These are phyloP conservation scores for Protodeltote pygarga DNA, from an alignment of 2,888 invertebrate species.

Conservation along the genomic window DNA sequence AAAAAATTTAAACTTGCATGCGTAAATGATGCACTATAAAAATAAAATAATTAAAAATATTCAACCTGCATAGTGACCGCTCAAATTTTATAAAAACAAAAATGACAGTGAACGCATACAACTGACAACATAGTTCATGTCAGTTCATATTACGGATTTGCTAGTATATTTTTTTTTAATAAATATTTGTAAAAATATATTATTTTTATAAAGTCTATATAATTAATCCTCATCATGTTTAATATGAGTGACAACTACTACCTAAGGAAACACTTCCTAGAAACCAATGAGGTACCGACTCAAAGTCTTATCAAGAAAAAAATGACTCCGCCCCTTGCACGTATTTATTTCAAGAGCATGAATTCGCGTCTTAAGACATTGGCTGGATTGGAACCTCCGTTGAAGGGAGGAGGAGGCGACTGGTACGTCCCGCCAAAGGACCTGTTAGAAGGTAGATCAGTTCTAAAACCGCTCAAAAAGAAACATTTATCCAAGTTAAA, in stretches of 20 bases:
- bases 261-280: slow-evolving; percentile 70
- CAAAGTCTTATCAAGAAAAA: slow-evolving; percentile 71
- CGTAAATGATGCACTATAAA: no score
- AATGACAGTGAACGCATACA: no score
- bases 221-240: slow-evolving; percentile 22
- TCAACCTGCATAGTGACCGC: no score
- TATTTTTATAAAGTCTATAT: slow-evolving; percentile 10
- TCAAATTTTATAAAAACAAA: no score
- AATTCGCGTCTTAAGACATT: slow-evolving; percentile 66
- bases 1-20: no score
- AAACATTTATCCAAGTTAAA: slow-evolving; percentile 64
- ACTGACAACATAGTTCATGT: no score
- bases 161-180: neutral
- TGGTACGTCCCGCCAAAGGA: slow-evolving; percentile 76
- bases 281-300: slow-evolving; percentile 71
- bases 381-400: slow-evolving; percentile 73
- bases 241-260: slow-evolving; percentile 68
- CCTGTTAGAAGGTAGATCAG: slow-evolving; percentile 66
- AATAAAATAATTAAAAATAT: no score
- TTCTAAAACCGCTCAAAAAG: slow-evolving; percentile 68
- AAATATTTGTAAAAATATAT: neutral
- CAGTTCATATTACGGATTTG: slow-evolving; percentile 2
- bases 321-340: slow-evolving; percentile 72
- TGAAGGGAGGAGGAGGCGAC: slow-evolving; percentile 75
- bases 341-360: slow-evolving; percentile 78